phyloP scores from a whole-genome alignment of 2,888 invertebrate species.

The Theretra japonica region DNA sequence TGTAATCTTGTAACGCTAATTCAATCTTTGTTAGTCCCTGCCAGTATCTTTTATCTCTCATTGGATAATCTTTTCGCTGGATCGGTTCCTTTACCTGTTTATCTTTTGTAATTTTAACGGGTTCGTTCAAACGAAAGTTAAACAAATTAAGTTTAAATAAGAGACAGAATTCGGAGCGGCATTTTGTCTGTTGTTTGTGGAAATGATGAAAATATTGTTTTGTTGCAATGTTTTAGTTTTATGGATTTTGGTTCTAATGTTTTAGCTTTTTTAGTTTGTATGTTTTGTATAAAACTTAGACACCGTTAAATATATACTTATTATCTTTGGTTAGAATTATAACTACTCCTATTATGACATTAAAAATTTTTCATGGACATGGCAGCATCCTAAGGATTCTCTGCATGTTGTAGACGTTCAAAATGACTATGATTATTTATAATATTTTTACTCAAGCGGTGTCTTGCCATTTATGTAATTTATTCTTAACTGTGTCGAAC shows the following conservation, averaged over 20 bases:
- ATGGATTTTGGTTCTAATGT: no score
- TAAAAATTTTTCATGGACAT: no score
- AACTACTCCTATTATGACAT: no score
- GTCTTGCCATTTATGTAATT: no score
- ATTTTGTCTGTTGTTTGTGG: constrained; percentile 19
- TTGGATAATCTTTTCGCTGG: constrained; percentile 64
- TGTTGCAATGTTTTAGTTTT: no score
- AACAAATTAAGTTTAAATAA: constrained; percentile 54
- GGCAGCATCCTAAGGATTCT: no score
- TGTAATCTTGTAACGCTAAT: constrained; percentile 72
- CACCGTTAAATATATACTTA: not conserved
- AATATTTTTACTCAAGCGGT: no score
- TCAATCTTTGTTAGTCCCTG: constrained; percentile 65
- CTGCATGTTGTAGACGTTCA: no score
- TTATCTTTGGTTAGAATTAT: not conserved
- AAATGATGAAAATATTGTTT: constrained; percentile 1
- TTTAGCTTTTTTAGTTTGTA: no score
- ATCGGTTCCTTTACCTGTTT: constrained; percentile 63
- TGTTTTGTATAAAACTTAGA: no score
- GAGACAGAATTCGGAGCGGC: constrained; percentile 38
- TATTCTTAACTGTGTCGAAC: no score
- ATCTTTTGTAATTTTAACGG: constrained; percentile 69
- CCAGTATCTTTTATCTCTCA: constrained; percentile 62
- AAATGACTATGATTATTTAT: no score
- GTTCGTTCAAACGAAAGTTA: constrained; percentile 61